A percentile compares a stretch with the other conserved stretches of the same genome.
Conservation (phyloP, 2,113 vertebrate genomes). For the Ptyas mucosa region DNA sequence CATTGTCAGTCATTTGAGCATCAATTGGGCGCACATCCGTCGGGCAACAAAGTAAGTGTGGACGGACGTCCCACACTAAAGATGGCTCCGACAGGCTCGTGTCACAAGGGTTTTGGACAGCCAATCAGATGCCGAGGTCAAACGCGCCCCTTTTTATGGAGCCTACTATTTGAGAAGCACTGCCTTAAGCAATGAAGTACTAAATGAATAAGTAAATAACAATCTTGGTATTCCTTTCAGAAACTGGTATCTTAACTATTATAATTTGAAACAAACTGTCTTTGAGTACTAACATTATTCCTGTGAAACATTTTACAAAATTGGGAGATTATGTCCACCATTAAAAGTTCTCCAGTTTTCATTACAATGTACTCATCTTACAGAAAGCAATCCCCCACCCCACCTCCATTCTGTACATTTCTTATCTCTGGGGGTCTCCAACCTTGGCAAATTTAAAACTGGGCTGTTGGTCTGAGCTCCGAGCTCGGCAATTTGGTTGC, state of each 20-base stretch:
- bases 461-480: no score
- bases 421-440: slow-evolving; percentile 65
- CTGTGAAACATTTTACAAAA: not conserved
- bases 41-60: no score
- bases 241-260: not conserved
- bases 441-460: no score
- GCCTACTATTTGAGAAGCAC: no score
- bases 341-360: not conserved
- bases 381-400: not conserved
- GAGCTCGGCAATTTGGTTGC: no score
- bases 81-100: no score
- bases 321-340: not conserved
- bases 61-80: no score
- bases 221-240: not conserved
- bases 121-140: no score
- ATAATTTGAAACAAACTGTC: not conserved
- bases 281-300: not conserved
- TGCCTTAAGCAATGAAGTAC: not conserved
- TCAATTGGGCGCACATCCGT: no score
- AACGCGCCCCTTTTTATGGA: no score
- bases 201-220: not conserved
- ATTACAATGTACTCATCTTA: not conserved
- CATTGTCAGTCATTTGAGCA: no score
- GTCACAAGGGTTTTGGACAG: no score
- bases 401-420: not conserved